Conservation (phyloP, 1,140 invertebrate genomes). For the Tribolium castaneum region DNA sequence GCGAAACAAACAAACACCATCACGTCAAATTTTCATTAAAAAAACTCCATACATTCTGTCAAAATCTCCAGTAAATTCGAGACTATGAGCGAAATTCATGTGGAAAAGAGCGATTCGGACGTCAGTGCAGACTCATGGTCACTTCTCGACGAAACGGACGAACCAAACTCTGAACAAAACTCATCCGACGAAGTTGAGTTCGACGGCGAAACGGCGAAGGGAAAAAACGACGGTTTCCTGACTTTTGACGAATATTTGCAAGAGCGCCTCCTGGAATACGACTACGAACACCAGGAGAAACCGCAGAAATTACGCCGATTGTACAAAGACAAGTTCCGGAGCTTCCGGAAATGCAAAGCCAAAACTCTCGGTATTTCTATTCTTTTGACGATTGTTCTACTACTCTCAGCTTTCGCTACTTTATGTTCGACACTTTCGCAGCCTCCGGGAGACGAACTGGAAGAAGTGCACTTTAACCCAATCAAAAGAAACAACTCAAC, state of each 20-base stretch:
- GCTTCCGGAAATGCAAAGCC: conserved; percentile 1
- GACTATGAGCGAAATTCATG: conserved; percentile 14
- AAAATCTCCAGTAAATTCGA: conserved; percentile 11
- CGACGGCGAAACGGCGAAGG: background rate
- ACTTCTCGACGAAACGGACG: conserved; percentile 35
- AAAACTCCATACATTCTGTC: conserved; percentile 13
- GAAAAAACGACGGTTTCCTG: conserved; percentile 38
- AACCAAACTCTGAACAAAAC: background rate
- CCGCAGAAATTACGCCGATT: background rate
- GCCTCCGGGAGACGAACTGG: background rate
- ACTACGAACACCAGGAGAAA: conserved; percentile 40
- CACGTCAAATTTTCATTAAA: conserved; percentile 13
- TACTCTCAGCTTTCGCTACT: conserved; percentile 1
- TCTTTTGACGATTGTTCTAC: conserved; percentile 1
- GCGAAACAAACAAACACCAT: background rate
- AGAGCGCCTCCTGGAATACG: conserved; percentile 30
- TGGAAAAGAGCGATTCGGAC: conserved; percentile 40
- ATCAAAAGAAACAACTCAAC: background rate
- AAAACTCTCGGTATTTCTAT: background rate
- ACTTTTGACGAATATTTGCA: conserved; percentile 44
- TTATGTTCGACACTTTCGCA: background rate
- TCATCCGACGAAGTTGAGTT: background rate
- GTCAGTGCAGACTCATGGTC: conserved; percentile 48
- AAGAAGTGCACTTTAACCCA: background rate
- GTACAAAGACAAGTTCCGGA: background rate